These are phyloP conservation scores for Eupithecia abbreviata DNA, from an alignment of 2,888 invertebrate genomes.

Conservation along the genomic window DNA sequence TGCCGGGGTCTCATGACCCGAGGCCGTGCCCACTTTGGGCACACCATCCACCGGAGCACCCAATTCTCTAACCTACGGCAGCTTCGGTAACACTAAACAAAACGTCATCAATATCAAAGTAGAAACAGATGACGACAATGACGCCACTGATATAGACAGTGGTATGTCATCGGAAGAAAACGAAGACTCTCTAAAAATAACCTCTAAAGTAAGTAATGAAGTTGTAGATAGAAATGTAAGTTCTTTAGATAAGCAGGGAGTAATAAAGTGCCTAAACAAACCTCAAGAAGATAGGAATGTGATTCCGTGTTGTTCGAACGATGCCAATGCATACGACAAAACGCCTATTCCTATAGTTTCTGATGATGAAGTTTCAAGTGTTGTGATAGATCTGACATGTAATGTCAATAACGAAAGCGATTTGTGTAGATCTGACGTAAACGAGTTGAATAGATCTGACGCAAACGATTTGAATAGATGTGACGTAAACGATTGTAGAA, in stretches of 20 bases:
- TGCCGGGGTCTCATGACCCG: slow-evolving; percentile 75
- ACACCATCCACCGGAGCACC: slow-evolving; percentile 57
- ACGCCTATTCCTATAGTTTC: slow-evolving; percentile 47
- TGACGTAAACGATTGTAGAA: slow-evolving; percentile 60
- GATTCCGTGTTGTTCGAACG: slow-evolving; percentile 78
- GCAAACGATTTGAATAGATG: slow-evolving; percentile 55
- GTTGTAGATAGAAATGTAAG: slow-evolving; percentile 36
- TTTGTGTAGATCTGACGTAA: slow-evolving; percentile 57
- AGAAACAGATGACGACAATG: slow-evolving; percentile 42
- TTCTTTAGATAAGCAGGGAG: slow-evolving; percentile 55
- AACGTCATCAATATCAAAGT: slow-evolving; percentile 43
- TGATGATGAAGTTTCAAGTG: slow-evolving; percentile 55
- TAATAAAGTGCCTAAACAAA: slow-evolving; percentile 79
- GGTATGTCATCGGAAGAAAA: slow-evolving; percentile 81
- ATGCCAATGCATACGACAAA: slow-evolving; percentile 54
- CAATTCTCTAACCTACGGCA: slow-evolving; percentile 66
- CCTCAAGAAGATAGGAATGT: slow-evolving; percentile 74
- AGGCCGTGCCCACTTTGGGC: slow-evolving; percentile 77
- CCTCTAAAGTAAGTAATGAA: slow-evolving; percentile 50
- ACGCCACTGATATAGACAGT: slow-evolving; percentile 61
- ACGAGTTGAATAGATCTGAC: slow-evolving; percentile 69
- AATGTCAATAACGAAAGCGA: slow-evolving; percentile 64
- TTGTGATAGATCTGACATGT: slow-evolving; percentile 79
- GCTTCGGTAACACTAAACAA: slow-evolving; percentile 69
- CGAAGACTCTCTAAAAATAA: slow-evolving; percentile 68